A percentile compares a stretch with the other conserved stretches of the same genome.
These are phyloP conservation scores for Limonius californicus DNA, from an alignment of 1,140 invertebrate genomes.

Conservation along the genomic window DNA sequence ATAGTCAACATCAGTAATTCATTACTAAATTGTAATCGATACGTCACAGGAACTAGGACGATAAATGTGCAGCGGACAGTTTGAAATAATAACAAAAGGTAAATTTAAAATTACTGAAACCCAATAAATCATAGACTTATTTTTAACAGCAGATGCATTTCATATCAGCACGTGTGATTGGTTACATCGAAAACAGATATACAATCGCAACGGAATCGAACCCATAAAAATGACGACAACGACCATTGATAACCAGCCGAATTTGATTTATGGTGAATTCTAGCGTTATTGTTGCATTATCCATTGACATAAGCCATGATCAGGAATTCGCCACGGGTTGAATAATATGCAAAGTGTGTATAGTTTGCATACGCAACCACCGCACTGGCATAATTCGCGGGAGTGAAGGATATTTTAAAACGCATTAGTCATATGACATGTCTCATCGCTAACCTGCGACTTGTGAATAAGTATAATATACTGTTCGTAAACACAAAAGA, in stretches of 20 bases:
- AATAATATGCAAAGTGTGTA: constrained; percentile 26
- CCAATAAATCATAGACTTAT: constrained; percentile 42
- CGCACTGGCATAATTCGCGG: constrained; percentile 29
- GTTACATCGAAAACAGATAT: constrained; percentile 31
- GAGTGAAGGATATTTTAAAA: constrained; percentile 27
- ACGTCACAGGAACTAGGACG: too few relatives aligned
- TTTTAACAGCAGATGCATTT: constrained; percentile 41
- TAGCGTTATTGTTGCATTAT: constrained; percentile 39
- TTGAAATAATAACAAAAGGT: not conserved
- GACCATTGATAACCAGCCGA: constrained; percentile 35
- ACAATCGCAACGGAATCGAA: constrained; percentile 35
- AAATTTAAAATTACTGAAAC: constrained; percentile 41
- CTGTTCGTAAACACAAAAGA: constrained; percentile 37
- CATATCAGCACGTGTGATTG: constrained; percentile 39
- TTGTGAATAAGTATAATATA: constrained; percentile 30
- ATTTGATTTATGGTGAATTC: constrained; percentile 36
- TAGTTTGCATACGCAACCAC: constrained; percentile 8
- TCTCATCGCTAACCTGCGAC: constrained; percentile 15
- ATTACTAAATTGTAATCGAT: too few relatives aligned
- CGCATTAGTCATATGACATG: constrained; percentile 17
- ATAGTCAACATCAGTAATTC: too few relatives aligned
- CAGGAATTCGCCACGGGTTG: constrained; percentile 20
- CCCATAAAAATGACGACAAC: constrained; percentile 40
- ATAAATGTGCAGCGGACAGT: not conserved
- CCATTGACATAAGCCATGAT: constrained; percentile 23